These are phyloP conservation scores for Podotricha telesiphe DNA, from an alignment of 2,888 invertebrate genomes.

Conservation along the genomic window DNA sequence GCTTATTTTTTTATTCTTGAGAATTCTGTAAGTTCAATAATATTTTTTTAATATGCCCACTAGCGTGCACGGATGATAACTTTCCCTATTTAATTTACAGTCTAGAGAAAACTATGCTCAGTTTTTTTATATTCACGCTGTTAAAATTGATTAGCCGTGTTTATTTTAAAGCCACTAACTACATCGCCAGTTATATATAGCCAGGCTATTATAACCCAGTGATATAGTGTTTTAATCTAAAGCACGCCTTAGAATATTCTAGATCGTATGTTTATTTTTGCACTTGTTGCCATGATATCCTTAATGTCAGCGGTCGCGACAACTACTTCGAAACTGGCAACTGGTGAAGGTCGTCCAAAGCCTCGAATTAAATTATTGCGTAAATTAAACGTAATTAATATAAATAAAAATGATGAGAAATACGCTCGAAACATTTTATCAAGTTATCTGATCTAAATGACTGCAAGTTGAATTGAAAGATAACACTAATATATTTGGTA, in stretches of 20 bases:
- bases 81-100: conserved; percentile 11
- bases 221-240: not conserved
- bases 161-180: no score
- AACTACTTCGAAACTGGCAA: conserved; percentile 38
- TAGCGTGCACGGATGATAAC: not conserved
- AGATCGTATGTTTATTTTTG: conserved; percentile 32
- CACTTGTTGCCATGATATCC: conserved; percentile 32
- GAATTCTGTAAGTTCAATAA: not conserved
- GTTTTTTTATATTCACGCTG: conserved; percentile 11
- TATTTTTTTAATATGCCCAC: conserved; percentile 2
- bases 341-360: conserved; percentile 41
- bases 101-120: conserved; percentile 3
- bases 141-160: not conserved
- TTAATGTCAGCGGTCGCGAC: conserved; percentile 28
- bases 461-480: conserved; percentile 1
- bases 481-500: not conserved
- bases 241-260: conserved; percentile 24
- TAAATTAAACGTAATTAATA: conserved; percentile 24
- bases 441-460: conserved; percentile 19
- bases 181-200: not conserved
- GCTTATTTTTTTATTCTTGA: no score
- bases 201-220: not conserved
- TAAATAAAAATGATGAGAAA: conserved; percentile 19
- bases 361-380: conserved; percentile 32
- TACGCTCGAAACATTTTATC: conserved; percentile 1